Conservation (phyloP, 2,797 vertebrate genomes). For the Clarias pachynema region DNA sequence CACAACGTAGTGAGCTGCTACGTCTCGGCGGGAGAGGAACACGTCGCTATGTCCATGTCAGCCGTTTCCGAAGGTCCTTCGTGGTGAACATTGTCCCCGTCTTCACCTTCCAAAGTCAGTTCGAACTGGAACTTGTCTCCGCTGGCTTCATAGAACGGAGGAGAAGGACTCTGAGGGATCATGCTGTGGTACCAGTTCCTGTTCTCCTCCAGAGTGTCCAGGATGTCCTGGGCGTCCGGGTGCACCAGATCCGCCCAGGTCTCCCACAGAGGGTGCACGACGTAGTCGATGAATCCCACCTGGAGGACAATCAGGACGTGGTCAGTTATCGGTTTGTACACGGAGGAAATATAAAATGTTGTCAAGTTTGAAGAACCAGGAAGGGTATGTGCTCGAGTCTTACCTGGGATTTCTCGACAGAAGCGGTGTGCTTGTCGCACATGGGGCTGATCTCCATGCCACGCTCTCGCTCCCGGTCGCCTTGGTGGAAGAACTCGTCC, state of each 20-base stretch:
- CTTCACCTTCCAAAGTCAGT: slow-evolving; percentile 83
- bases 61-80: slow-evolving; percentile 65
- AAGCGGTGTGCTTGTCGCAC: slow-evolving; percentile 98
- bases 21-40: slow-evolving; percentile 51
- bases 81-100: slow-evolving; percentile 71
- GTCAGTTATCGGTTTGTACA: neutral
- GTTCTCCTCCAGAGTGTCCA: slow-evolving; percentile 96
- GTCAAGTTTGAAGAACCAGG: neutral
- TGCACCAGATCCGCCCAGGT: slow-evolving; percentile 98
- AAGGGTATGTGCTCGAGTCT: neutral
- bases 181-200: slow-evolving; percentile 99
- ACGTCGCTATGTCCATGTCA: slow-evolving; percentile 21
- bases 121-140: slow-evolving; percentile 95
- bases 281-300: slow-evolving; percentile 98
- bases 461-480: slow-evolving; percentile 91
- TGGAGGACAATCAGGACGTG: slow-evolving; percentile 56
- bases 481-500: slow-evolving; percentile 99
- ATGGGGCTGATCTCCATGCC: slow-evolving; percentile 99
- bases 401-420: slow-evolving; percentile 98
- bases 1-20: slow-evolving; percentile 33
- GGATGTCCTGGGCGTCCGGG: slow-evolving; percentile 96
- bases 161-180: slow-evolving; percentile 97
- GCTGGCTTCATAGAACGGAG: slow-evolving; percentile 85
- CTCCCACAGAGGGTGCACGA: slow-evolving; percentile 97
- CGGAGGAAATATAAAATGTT: neutral